Conservation (phyloP, 2,113 vertebrate genomes). For the Apistogramma diplotaenia region DNA sequence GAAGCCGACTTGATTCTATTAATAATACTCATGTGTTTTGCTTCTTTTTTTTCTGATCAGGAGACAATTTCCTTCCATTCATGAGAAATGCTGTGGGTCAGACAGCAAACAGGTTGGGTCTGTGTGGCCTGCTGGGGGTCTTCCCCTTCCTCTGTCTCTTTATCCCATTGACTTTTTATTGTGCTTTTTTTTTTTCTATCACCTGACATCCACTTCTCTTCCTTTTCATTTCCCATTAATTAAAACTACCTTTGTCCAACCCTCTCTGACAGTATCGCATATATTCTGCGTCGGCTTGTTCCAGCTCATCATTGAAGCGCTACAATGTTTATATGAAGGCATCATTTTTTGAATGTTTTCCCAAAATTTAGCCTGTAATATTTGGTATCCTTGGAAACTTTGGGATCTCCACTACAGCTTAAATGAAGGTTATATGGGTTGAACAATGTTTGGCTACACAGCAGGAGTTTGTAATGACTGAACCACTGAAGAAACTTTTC, state of each 20-base stretch:
- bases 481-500: neutral
- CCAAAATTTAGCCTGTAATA: neutral
- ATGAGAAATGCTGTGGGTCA: slow-evolving; percentile 72
- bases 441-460: neutral
- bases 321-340: slow-evolving; percentile 5
- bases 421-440: slow-evolving; percentile 7
- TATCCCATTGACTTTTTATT: slow-evolving; percentile 26
- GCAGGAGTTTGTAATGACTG: neutral
- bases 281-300: neutral
- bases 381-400: slow-evolving; percentile 27
- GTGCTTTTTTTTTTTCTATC: neutral
- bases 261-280: neutral
- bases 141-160: slow-evolving; percentile 60
- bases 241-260: neutral
- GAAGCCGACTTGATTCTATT: slow-evolving; percentile 69
- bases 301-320: neutral
- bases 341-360: neutral
- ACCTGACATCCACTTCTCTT: neutral
- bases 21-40: slow-evolving; percentile 73
- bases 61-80: slow-evolving; percentile 80
- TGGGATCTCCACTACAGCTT: neutral
- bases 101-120: slow-evolving; percentile 60
- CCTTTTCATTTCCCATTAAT: neutral
- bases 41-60: slow-evolving; percentile 64
- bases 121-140: slow-evolving; percentile 60